phyloP scores from a whole-genome alignment of 2,113 vertebrate genomes.

The Speoplatyrhinus poulsoni region DNA sequence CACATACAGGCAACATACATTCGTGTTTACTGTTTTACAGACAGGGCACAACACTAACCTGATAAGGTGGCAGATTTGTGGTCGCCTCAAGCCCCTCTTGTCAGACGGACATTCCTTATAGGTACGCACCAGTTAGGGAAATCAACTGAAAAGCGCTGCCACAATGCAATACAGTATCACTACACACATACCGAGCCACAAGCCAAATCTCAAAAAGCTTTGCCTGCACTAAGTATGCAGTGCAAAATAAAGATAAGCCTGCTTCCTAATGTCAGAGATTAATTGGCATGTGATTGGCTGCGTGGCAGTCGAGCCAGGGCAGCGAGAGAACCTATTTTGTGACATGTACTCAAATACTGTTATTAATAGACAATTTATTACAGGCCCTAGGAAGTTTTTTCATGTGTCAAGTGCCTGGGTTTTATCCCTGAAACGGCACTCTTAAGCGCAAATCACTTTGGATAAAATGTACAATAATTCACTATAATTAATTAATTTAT shows the following conservation, averaged over 20 bases:
- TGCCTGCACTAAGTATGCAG: conserved; percentile 17
- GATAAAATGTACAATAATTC: no score
- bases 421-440: no score
- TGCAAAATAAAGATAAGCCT: conserved; percentile 58
- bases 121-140: conserved; percentile 74
- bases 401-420: no score
- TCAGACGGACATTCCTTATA: conserved; percentile 77
- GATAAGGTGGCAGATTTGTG: conserved; percentile 77
- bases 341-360: no score
- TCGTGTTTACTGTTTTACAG: background rate
- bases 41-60: conserved; percentile 64
- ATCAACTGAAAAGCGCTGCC: conserved; percentile 5
- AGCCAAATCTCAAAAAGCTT: conserved; percentile 45
- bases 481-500: no score
- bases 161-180: background rate
- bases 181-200: conserved; percentile 10
- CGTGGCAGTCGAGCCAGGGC: no score
- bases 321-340: no score
- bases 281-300: conserved; percentile 45
- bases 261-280: conserved; percentile 56
- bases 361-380: no score
- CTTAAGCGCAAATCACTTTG: no score
- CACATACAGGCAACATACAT: background rate
- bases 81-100: conserved; percentile 64
- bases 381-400: no score